Evolutionary conservation across 2,113 vertebrate species (phyloP).

Genomic region (Sceloporus tristichus): DNA sequence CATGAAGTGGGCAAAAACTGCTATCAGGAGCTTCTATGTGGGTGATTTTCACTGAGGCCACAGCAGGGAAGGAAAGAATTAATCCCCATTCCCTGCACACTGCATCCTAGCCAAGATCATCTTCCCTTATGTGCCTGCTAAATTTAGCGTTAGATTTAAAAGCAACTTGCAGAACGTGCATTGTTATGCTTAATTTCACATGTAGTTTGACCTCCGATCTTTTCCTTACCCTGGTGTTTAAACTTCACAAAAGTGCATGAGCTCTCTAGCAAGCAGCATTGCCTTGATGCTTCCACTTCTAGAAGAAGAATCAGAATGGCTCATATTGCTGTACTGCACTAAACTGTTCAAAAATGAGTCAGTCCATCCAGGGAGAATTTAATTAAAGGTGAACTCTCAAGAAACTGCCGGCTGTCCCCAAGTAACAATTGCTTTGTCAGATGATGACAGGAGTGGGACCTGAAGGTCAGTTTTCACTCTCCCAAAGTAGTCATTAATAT

Average conservation of each 20-base stretch:
- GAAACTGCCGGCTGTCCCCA: background rate
- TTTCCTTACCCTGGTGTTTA: no score
- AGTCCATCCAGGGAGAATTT: conserved; percentile 16
- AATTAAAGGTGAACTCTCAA: conserved; percentile 26
- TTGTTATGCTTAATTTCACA: no score
- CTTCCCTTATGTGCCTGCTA: background rate
- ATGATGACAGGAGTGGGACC: conserved; percentile 16
- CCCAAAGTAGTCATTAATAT: conserved; percentile 11
- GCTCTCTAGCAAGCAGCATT: background rate
- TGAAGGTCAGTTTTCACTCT: background rate
- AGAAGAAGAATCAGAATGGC: background rate
- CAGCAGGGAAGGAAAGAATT: background rate
- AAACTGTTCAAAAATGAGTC: conserved; percentile 30
- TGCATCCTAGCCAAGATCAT: background rate
- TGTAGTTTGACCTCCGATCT: no score
- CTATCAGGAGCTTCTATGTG: background rate
- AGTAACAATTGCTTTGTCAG: conserved; percentile 27
- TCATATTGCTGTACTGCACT: background rate
- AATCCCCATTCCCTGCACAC: background rate
- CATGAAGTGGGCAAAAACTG: background rate
- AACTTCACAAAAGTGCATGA: background rate
- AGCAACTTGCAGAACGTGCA: background rate
- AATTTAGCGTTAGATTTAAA: background rate
- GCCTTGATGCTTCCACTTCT: conserved; percentile 9
- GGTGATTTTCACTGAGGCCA: no score